A percentile compares a stretch with the other conserved stretches of the same genome.
Evolutionary conservation across 1,140 invertebrate genomes (phyloP).

Genomic region (Tetramorium alpestre): DNA sequence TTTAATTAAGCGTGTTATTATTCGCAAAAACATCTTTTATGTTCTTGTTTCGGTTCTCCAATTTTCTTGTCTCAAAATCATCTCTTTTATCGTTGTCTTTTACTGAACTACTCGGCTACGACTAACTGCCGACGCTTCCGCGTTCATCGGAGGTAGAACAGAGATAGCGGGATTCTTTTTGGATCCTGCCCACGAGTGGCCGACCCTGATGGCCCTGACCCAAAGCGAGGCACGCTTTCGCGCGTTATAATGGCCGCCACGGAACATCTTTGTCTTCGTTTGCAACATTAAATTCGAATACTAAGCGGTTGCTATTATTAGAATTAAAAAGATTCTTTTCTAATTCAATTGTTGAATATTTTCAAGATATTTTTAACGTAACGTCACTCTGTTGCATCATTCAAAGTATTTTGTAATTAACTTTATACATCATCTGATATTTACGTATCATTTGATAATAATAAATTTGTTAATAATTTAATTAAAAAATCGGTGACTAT

Average conservation of each 20-base stretch:
- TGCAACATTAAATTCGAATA: conserved; percentile 26
- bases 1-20: neutral
- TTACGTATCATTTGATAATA: neutral
- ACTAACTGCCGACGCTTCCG: conserved; percentile 41
- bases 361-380: neutral
- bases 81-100: neutral
- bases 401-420: neutral
- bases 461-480: neutral
- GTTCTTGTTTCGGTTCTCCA: neutral
- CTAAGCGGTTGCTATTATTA: neutral
- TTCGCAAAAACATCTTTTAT: neutral
- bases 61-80: neutral
- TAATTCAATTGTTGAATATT: neutral
- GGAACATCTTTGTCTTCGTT: conserved; percentile 33
- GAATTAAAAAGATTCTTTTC: neutral
- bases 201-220: conserved; percentile 56
- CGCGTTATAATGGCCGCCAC: conserved; percentile 41
- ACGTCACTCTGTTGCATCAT: conserved; percentile 1
- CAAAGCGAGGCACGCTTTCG: conserved; percentile 53
- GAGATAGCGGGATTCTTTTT: conserved; percentile 43
- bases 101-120: conserved; percentile 1
- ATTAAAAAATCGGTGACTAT: neutral
- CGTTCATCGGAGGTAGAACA: conserved; percentile 17
- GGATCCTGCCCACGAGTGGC: conserved; percentile 31
- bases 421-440: neutral